A percentile compares a stretch with the other conserved stretches of the same genome.
Conservation (phyloP, 2,888 invertebrate species). For the Lathronympha strigana region DNA sequence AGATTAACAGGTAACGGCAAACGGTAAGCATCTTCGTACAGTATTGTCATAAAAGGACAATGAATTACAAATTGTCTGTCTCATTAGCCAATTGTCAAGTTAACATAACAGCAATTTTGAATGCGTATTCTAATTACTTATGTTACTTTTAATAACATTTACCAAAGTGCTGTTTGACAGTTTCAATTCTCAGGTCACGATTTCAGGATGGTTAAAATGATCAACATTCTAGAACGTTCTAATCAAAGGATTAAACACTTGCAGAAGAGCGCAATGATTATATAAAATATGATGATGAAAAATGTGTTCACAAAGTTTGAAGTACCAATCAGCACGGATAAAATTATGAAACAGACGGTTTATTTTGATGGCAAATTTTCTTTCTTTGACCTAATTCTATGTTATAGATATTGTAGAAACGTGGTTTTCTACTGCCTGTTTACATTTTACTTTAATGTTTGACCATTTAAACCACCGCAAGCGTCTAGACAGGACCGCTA, state of each 20-base stretch:
- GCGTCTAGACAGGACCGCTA: constrained; percentile 30
- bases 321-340: too few species aligned
- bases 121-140: too few species aligned
- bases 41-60: neutral
- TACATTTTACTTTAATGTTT: neutral
- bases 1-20: neutral
- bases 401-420: neutral
- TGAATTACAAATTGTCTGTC: neutral
- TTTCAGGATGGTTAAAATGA: constrained; percentile 12
- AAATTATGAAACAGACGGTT: too few species aligned
- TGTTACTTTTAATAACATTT: too few species aligned
- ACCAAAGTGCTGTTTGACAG: too few species aligned
- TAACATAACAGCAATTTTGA: neutral
- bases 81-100: neutral
- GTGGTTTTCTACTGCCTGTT: too few species aligned
- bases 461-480: constrained; percentile 26
- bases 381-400: too few species aligned
- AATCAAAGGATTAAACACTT: neutral
- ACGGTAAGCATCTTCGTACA: neutral
- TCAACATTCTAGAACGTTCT: too few species aligned
- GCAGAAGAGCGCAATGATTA: neutral
- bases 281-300: too few species aligned
- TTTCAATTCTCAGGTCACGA: constrained; percentile 24
- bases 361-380: too few species aligned
- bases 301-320: too few species aligned